Base-by-base conservation (phyloP, 1,140 invertebrate species). In the Maniola jurtina region DNA sequence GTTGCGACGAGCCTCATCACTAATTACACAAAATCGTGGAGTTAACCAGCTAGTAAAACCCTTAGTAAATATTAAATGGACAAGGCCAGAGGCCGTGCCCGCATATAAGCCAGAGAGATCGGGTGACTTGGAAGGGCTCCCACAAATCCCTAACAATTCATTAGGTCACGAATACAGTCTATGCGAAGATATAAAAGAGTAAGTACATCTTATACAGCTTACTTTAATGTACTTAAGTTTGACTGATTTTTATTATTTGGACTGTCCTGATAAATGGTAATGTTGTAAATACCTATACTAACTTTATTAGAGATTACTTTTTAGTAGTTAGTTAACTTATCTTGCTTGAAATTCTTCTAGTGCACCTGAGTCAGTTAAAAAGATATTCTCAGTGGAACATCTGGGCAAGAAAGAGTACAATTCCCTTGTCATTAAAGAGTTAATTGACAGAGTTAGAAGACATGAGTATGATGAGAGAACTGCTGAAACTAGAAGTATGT, bases 351-450 rank as follows among this genome's bases (percentile, higher is more conserved):
- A 61, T 60, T 40, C 11, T 91, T 91, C 66, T 73, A 94, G 93
- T 75, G 93, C 93, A 36, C 80, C 92, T 73, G 93, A 94, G 61
- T 68, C 90, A 42, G 93, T 95, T 0, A 93, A 93, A 70, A 93
- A 89, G 76, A 73, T 95, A 55, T 94, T 94, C 72, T 92, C 91
- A n/a, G 79, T 95, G 4, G 90, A 93, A 52, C 94, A 92, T 85
- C 85, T 92, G 61, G 91, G 92, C 5, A 73, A 79, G n/a, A 91
- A 81, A 61, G 87, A 91, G 74, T 83, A 84, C 13, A 88, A 84
- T 55, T 66, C 74, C 47, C 61, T 92, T 2, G 84, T 91, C 15
- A 88, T 81, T 33, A 68, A 92, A 54, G 86, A 92, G 72, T 80
- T 92, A 2, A 77, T 91, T 2, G 76, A 91, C 10, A 81, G 91